Percentiles rank a stretch among this genome's conserved stretches.
phyloP scores from a whole-genome alignment of 2,797 vertebrate species.

The Schizopygopsis malacanthus region DNA sequence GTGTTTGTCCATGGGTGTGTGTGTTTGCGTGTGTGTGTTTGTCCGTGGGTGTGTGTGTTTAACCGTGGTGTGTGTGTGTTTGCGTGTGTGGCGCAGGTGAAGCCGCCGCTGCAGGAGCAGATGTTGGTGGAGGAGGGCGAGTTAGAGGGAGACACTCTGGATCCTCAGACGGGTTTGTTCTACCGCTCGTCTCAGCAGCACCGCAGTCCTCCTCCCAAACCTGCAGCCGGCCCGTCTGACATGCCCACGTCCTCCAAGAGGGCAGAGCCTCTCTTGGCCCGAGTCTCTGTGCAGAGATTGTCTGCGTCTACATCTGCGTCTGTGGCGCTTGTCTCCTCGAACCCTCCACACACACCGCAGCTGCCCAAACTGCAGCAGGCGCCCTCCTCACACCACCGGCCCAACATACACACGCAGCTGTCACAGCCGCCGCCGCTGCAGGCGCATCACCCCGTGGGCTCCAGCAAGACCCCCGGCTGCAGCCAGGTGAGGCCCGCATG shows the following conservation, averaged over 20 bases:
- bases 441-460: conserved; percentile 87
- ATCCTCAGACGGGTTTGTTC: conserved; percentile 97
- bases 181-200: conserved; percentile 82
- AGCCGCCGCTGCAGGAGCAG: conserved; percentile 81
- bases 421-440: conserved; percentile 88
- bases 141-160: conserved; percentile 95
- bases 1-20: no score
- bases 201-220: conserved; percentile 71
- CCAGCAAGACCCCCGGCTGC: conserved; percentile 82
- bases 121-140: conserved; percentile 88
- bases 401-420: conserved; percentile 86
- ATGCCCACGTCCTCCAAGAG: conserved; percentile 64
- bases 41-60: conserved; percentile 30
- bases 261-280: conserved; percentile 74
- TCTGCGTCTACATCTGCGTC: not conserved
- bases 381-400: conserved; percentile 93
- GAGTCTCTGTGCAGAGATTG: conserved; percentile 73
- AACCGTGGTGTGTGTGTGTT: not conserved
- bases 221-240: conserved; percentile 77
- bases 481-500: conserved; percentile 81
- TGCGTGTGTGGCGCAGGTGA: conserved; percentile 70
- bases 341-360: conserved; percentile 86
- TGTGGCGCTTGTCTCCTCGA: conserved; percentile 81
- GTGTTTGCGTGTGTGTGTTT: not conserved
- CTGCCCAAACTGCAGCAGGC: conserved; percentile 95